Conservation (phyloP, 1,140 invertebrate genomes). For the Bombus balteatus region DNA sequence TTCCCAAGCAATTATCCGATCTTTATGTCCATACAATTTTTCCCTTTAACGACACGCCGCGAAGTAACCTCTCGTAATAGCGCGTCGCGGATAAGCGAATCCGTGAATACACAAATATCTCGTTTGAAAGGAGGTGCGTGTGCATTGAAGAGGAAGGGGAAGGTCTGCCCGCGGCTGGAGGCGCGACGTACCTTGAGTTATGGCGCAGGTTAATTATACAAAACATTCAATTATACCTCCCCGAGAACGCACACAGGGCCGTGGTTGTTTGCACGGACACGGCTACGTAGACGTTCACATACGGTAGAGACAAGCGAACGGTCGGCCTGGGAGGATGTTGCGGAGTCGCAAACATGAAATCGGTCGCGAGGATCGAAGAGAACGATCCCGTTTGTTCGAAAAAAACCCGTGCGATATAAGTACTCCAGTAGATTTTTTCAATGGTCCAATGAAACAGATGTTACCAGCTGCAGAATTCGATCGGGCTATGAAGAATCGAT, state of each 20-base stretch:
- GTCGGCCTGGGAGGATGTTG: conserved; percentile 27
- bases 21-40: conserved; percentile 18
- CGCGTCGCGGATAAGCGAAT: conserved; percentile 57
- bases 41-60: conserved; percentile 34
- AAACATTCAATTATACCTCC: conserved; percentile 83
- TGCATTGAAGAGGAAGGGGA: conserved; percentile 58
- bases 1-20: conserved; percentile 16
- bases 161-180: conserved; percentile 80
- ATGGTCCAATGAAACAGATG: conserved; percentile 28
- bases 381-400: conserved; percentile 37
- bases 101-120: conserved; percentile 76
- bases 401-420: not conserved
- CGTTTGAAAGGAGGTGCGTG: conserved; percentile 52
- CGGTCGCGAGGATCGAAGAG: conserved; percentile 11
- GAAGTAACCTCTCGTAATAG: conserved; percentile 40
- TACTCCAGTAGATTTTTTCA: too few species aligned
- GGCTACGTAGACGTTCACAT: conserved; percentile 1
- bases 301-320: conserved; percentile 17
- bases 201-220: conserved; percentile 83
- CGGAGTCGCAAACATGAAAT: conserved; percentile 51
- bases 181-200: conserved; percentile 82
- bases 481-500: not conserved
- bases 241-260: conserved; percentile 59
- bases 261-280: conserved; percentile 13
- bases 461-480: not conserved